These are phyloP conservation scores for Camponotus pennsylvanicus DNA, from an alignment of 1,140 invertebrate genomes.

Conservation along the genomic window DNA sequence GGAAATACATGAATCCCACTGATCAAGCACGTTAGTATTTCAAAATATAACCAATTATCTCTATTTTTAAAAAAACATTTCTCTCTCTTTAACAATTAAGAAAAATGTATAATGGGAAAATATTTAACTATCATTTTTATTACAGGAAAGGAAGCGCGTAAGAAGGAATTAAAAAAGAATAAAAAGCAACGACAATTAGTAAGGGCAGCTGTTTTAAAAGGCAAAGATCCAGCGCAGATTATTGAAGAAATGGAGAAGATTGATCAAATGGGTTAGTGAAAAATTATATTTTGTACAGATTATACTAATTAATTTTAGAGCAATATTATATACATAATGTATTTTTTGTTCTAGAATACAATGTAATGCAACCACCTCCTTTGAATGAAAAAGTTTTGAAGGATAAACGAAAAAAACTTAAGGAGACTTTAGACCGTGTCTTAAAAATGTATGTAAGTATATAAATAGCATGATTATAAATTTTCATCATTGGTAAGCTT, in stretches of 20 bases:
- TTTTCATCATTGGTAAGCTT: conserved; percentile 63
- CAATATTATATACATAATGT: background rate
- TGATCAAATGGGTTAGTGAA: conserved; percentile 96
- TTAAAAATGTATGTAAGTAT: conserved; percentile 98
- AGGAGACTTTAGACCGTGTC: conserved; percentile 97
- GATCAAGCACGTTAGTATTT: conserved; percentile 97
- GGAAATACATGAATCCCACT: conserved; percentile 99
- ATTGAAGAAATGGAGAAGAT: conserved; percentile 98
- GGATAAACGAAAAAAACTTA: conserved; percentile 98
- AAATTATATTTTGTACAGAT: background rate
- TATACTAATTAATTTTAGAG: conserved; percentile 21
- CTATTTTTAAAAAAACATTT: conserved; percentile 3
- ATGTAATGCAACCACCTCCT: conserved; percentile 96
- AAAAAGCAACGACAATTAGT: conserved; percentile 98
- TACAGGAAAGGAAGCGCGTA: conserved; percentile 98
- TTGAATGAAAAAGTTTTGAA: conserved; percentile 98
- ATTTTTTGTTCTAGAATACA: conserved; percentile 92
- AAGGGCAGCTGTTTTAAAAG: conserved; percentile 98
- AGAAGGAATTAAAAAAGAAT: conserved; percentile 99
- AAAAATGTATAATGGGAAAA: background rate
- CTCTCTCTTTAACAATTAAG: background rate
- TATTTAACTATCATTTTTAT: conserved; percentile 63
- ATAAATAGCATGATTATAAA: conserved; percentile 37
- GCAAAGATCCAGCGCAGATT: conserved; percentile 98
- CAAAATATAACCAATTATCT: conserved; percentile 65